Conservation (phyloP, 2,888 invertebrate genomes). For the Perizoma flavofasciatum region DNA sequence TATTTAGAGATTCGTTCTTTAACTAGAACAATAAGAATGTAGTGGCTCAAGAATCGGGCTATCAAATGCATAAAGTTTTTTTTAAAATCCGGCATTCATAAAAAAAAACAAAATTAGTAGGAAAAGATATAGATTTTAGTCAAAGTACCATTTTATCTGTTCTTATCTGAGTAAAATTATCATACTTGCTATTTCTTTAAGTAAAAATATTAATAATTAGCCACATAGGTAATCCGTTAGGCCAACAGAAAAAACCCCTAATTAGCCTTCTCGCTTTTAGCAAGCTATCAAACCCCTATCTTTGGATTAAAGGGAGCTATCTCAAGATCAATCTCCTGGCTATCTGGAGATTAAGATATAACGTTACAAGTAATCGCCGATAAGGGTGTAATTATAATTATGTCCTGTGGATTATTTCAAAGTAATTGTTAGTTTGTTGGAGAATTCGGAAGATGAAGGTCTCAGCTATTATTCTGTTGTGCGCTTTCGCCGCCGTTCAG, state of each 20-base stretch:
- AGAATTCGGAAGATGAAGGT: constrained; percentile 64
- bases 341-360: constrained; percentile 52
- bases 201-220: too few species aligned
- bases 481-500: constrained; percentile 65
- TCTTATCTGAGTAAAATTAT: too few species aligned
- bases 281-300: constrained; percentile 34
- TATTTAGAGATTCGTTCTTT: too few species aligned
- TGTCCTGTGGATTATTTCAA: constrained; percentile 35
- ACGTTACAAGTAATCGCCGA: constrained; percentile 40
- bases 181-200: too few species aligned
- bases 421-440: constrained; percentile 40
- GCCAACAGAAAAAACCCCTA: constrained; percentile 26
- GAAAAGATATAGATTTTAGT: too few species aligned
- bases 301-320: constrained; percentile 42
- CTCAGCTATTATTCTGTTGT: constrained; percentile 62
- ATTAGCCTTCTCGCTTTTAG: constrained; percentile 5
- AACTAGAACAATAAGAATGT: too few species aligned
- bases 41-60: too few species aligned
- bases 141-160: too few species aligned
- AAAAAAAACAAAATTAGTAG: too few species aligned
- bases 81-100: too few species aligned
- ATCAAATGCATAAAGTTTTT: too few species aligned
- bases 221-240: not conserved
- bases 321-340: constrained; percentile 45
- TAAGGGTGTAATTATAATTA: constrained; percentile 34